Conservation (phyloP, 1,140 invertebrate genomes). For the Drosophila paulistorum region DNA sequence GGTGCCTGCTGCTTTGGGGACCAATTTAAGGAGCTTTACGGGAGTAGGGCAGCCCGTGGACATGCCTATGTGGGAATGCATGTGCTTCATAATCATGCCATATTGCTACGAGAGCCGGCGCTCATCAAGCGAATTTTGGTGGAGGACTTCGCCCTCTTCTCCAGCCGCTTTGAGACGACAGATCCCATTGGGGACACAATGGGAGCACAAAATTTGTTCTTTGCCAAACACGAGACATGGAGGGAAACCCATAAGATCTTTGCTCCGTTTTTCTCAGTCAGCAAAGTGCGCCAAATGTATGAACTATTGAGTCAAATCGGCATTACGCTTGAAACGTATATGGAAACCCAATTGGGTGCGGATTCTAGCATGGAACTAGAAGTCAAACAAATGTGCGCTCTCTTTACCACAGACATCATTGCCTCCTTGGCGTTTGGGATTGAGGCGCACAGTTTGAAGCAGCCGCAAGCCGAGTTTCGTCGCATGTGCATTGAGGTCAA, state of each 20-base stretch:
- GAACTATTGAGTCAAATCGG: conserved; percentile 63
- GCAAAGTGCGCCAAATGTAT: conserved; percentile 70
- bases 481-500: conserved; percentile 84
- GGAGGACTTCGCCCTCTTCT: conserved; percentile 83
- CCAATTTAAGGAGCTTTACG: conserved; percentile 60
- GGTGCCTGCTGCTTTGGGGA: conserved; percentile 63
- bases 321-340: conserved; percentile 56
- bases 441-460: conserved; percentile 84
- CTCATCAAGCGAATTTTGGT: conserved; percentile 84
- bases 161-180: conserved; percentile 70
- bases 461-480: conserved; percentile 83
- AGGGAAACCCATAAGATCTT: conserved; percentile 71
- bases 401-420: conserved; percentile 85
- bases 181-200: conserved; percentile 59
- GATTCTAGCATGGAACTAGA: conserved; percentile 47
- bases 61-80: conserved; percentile 81
- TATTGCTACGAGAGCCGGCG: conserved; percentile 84
- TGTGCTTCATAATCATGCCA: conserved; percentile 82
- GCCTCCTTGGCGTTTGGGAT: conserved; percentile 85
- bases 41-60: conserved; percentile 21
- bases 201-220: conserved; percentile 71
- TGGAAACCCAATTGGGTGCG: conserved; percentile 31
- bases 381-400: conserved; percentile 65
- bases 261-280: conserved; percentile 63
- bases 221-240: conserved; percentile 68